phyloP scores from a whole-genome alignment of 2,797 vertebrate species.

The Enteromius viviparus region DNA sequence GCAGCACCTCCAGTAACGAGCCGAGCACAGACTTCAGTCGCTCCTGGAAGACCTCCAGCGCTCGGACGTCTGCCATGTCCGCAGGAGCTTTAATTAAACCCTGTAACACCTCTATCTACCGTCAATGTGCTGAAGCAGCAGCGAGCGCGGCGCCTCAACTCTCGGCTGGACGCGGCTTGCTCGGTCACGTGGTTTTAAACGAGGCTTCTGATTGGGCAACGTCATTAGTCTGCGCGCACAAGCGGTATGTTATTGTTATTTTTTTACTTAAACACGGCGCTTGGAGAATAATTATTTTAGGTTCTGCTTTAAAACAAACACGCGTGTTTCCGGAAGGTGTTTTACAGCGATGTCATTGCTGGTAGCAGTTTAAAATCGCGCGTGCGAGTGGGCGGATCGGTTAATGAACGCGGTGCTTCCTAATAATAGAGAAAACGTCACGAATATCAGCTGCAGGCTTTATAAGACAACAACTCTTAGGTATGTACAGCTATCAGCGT shows the following conservation, averaged over 20 bases:
- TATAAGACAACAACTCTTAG: not conserved
- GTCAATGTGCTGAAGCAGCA: not conserved
- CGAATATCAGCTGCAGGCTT: not conserved
- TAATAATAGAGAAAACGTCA: not conserved
- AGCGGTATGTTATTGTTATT: not conserved
- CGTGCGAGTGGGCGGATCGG: not conserved
- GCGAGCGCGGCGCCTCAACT: not conserved
- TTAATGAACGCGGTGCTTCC: not conserved
- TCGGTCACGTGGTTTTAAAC: not conserved
- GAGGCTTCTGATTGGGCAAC: not conserved
- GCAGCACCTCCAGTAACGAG: not conserved
- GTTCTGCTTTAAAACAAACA: not conserved
- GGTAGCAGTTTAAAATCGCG: not conserved
- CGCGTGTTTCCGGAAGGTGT: not conserved
- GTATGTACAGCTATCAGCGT: not conserved
- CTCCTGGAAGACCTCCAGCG: not conserved
- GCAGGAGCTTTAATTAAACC: not conserved
- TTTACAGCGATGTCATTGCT: not conserved
- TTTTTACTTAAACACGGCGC: not conserved
- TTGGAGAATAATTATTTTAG: not conserved
- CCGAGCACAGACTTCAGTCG: slow-evolving; percentile 1
- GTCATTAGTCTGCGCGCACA: not conserved
- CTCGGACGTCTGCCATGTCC: not conserved
- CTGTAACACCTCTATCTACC: not conserved
- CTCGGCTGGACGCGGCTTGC: too few relatives aligned